Evolutionary conservation across 1,140 invertebrate genomes (phyloP), one percentile per base, ranked within the genome.

Genomic region (Platyscapa corneri): DNA sequence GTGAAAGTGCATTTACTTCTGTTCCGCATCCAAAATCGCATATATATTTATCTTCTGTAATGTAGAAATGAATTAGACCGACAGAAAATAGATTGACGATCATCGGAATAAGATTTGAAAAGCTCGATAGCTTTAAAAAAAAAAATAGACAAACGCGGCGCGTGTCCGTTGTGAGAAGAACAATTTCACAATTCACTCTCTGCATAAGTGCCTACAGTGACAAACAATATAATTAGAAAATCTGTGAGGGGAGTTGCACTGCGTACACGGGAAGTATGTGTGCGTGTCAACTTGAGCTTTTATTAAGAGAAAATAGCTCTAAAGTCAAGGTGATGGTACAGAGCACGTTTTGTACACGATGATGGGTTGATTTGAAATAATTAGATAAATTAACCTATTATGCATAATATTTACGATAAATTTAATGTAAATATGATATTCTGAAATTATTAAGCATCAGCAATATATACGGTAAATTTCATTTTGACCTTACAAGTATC

Each of bases 151-250:
- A 53, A 53, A 34, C 20, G 7, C 32, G n/a, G 70, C 67, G 20
- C 42, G 37, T 42, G 65, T 56, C 30, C 12, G 18, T n/a, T 30
- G 14, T 20, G 72, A 64, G 30, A 80, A 42, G 70, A 60, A 34
- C 32, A 39, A 74, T 82, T 74, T 82, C 49, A 70, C 70, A 75
- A 82, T 74, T 53, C 65, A 65, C 5, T 46, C 10, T 64, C 27
- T 16, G 34, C 32, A 53, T 18, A 70, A 27, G 74, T 34, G 82
- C 42, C 34, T 60, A 49, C 53, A n/a, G 23, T n/a, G 53, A 64
- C 27, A 34, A 60, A 39, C 53, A 23, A 64, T 23, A 53, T 30
- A 60, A 83, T 74, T 56, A 70, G 70, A 75, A 75, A 83, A 83
- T 75, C 64, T 37, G 65, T 10, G 27, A 34, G 65, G 30, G 30